Conservation (phyloP, 2,113 vertebrate genomes). For the Puma concolor region DNA sequence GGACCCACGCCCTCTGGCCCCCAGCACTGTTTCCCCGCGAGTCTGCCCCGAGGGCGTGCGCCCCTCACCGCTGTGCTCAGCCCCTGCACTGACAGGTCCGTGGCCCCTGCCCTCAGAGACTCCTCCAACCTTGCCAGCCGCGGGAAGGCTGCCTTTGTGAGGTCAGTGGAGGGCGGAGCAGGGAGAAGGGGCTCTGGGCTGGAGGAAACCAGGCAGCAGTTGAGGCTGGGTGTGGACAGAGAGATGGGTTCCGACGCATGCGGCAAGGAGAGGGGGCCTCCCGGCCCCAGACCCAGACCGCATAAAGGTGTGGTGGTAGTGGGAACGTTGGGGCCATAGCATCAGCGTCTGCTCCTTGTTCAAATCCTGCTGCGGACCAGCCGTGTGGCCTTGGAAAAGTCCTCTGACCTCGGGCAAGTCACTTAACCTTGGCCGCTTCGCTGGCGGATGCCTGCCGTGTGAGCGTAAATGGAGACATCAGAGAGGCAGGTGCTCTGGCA, state of each 20-base stretch:
- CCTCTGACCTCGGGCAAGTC: not conserved
- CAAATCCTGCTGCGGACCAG: accelerated
- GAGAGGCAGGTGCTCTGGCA: not conserved
- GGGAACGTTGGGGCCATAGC: accelerated
- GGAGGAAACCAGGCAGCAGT: too few relatives aligned
- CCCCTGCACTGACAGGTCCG: accelerated
- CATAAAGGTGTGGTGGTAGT: accelerated
- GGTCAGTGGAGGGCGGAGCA: too few relatives aligned
- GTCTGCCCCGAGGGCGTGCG: accelerated
- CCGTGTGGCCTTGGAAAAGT: accelerated
- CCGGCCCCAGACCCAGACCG: accelerated
- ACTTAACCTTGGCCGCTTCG: accelerated
- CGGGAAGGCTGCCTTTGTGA: not conserved
- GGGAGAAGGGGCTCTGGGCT: not conserved
- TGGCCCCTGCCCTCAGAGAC: not conserved
- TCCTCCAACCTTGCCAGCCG: not conserved
- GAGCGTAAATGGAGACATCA: accelerated
- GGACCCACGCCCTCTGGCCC: not conserved
- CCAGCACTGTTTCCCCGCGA: not conserved
- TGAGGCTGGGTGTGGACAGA: not conserved
- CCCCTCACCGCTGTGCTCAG: not conserved
- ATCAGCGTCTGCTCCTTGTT: accelerated
- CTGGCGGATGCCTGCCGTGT: not conserved
- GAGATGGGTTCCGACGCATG: accelerated
- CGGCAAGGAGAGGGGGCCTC: not conserved